A percentile compares a stretch with the other conserved stretches of the same genome.
Conservation (phyloP, 2,113 vertebrate species). For the Siphamia tubifer region DNA sequence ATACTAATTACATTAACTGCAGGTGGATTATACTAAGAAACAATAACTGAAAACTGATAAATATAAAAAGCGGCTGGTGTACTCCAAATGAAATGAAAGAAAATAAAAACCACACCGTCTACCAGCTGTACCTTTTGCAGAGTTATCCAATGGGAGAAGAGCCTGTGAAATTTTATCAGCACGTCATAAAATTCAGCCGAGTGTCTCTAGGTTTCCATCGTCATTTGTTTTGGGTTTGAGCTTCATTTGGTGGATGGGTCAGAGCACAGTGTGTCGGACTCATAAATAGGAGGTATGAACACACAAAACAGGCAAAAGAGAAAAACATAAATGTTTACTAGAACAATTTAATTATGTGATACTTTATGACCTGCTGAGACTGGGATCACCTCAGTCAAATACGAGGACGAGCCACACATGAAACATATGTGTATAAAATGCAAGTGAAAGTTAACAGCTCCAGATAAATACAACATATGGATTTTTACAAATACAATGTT, state of each 20-base stretch:
- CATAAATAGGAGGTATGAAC: slow-evolving; percentile 67
- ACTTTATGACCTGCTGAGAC: slow-evolving; percentile 39
- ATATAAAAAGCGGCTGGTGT: neutral
- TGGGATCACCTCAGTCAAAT: slow-evolving; percentile 39
- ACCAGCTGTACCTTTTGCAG: slow-evolving; percentile 5
- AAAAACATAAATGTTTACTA: slow-evolving; percentile 64
- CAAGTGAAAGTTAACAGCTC: neutral
- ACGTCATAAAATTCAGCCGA: slow-evolving; percentile 64
- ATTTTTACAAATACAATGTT: neutral
- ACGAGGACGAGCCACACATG: slow-evolving; percentile 18
- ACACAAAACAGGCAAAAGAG: slow-evolving; percentile 1
- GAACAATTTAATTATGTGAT: slow-evolving; percentile 74
- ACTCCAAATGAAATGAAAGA: slow-evolving; percentile 5
- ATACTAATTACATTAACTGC: too few relatives aligned
- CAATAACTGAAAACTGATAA: too few relatives aligned
- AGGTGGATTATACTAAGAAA: too few relatives aligned
- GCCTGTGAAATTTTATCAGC: slow-evolving; percentile 60
- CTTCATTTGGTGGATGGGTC: slow-evolving; percentile 75
- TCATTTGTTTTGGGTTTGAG: slow-evolving; percentile 65
- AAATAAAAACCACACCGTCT: slow-evolving; percentile 6
- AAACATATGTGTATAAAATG: slow-evolving; percentile 1
- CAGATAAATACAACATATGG: neutral
- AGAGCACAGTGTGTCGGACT: slow-evolving; percentile 50
- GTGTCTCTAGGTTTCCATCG: slow-evolving; percentile 58
- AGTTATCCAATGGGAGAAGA: slow-evolving; percentile 35